Evolutionary conservation across 2,113 vertebrate genomes (phyloP).

Genomic region (Psophia crepitans): DNA sequence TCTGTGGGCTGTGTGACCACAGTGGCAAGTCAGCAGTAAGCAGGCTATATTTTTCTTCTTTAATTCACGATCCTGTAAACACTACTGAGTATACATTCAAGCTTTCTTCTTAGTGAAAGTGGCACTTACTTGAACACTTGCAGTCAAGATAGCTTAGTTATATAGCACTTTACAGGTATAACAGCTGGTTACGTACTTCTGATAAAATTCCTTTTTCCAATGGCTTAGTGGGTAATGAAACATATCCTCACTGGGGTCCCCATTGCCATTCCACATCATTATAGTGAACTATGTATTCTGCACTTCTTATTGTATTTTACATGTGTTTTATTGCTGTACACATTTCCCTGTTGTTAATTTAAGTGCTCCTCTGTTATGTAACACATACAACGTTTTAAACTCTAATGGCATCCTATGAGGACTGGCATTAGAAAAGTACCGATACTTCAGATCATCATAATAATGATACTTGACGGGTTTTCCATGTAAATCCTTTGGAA

Average conservation of each 20-base stretch:
- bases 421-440: conserved; percentile 85
- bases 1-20: not conserved
- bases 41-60: conserved; percentile 30
- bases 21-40: conserved; percentile 19
- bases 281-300: conserved; percentile 37
- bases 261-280: conserved; percentile 57
- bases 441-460: conserved; percentile 87
- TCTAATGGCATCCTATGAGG: conserved; percentile 90
- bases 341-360: conserved; percentile 87
- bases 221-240: conserved; percentile 41
- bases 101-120: conserved; percentile 74
- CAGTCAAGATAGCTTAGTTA: conserved; percentile 63
- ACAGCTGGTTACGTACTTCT: conserved; percentile 69
- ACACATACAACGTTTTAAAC: conserved; percentile 82
- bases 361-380: conserved; percentile 86
- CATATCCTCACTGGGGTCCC: conserved; percentile 44
- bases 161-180: conserved; percentile 76
- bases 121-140: conserved; percentile 78
- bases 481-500: conserved; percentile 84
- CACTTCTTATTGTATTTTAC: conserved; percentile 9
- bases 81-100: conserved; percentile 79
- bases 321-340: conserved; percentile 72
- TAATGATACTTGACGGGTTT: conserved; percentile 89
- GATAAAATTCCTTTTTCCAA: not conserved
- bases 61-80: conserved; percentile 74